phyloP scores from a whole-genome alignment of 2,888 invertebrate species.

The Cactoblastis cactorum region DNA sequence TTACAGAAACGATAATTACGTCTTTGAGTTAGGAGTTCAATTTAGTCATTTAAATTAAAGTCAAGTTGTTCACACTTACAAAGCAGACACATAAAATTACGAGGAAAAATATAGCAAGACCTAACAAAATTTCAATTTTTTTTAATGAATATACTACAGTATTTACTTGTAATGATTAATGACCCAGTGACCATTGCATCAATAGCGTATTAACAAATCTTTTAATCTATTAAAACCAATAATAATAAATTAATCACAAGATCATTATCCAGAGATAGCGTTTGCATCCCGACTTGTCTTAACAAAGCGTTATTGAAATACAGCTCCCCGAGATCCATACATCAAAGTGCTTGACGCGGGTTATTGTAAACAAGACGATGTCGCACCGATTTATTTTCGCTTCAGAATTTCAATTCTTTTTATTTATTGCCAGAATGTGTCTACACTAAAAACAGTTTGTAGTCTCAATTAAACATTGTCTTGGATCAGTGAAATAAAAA shows the following conservation, averaged over 20 bases:
- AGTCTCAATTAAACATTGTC: slow-evolving; percentile 14
- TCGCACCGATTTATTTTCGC: slow-evolving; percentile 13
- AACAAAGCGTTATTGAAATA: slow-evolving; percentile 13
- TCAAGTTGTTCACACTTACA: too few relatives aligned
- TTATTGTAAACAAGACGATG: slow-evolving; percentile 14
- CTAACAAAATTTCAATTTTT: too few relatives aligned
- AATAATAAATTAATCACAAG: slow-evolving; percentile 5
- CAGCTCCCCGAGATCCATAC: slow-evolving; percentile 6
- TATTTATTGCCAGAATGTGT: slow-evolving; percentile 7
- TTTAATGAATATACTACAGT: too few relatives aligned
- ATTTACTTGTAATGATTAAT: too few relatives aligned
- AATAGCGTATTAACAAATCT: neutral
- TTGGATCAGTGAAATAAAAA: too few relatives aligned
- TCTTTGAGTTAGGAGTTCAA: too few relatives aligned
- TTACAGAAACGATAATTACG: too few relatives aligned
- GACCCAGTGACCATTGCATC: too few relatives aligned
- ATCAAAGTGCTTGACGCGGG: slow-evolving; percentile 14
- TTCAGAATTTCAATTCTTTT: slow-evolving; percentile 10
- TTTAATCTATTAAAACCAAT: slow-evolving; percentile 8
- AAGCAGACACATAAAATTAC: too few relatives aligned
- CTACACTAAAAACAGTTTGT: too few relatives aligned
- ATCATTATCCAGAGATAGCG: slow-evolving; percentile 9
- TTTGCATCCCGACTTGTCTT: slow-evolving; percentile 10
- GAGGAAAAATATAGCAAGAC: too few relatives aligned
- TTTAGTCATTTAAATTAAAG: too few relatives aligned